Percentiles rank a stretch among this genome's conserved stretches.
Conservation (phyloP, 2,888 invertebrate species). For the Vandiemenella viatica region DNA sequence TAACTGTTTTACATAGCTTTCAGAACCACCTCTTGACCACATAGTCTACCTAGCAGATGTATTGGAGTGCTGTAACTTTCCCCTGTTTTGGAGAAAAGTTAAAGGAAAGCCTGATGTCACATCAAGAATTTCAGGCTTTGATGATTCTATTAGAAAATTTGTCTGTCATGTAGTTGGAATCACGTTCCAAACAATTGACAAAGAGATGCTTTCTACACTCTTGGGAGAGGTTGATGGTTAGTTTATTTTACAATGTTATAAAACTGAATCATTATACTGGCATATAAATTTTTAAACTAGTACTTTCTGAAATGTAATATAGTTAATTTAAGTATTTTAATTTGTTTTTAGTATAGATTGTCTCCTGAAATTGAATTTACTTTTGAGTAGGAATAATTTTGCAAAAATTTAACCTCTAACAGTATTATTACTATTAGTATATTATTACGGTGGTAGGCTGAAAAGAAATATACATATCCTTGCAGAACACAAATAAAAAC, state of each 20-base stretch:
- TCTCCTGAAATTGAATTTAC: too few relatives aligned
- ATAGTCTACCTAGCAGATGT: conserved; percentile 82
- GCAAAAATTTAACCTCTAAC: too few relatives aligned
- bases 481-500: too few relatives aligned
- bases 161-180: conserved; percentile 94
- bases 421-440: too few relatives aligned
- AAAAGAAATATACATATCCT: too few relatives aligned
- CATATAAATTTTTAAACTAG: neutral
- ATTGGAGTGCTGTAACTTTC: conserved; percentile 85
- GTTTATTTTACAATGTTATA: conserved; percentile 19
- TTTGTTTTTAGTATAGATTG: too few relatives aligned
- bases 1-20: conserved; percentile 44
- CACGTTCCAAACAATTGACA: conserved; percentile 89
- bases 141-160: conserved; percentile 90
- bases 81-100: conserved; percentile 74
- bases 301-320: too few relatives aligned
- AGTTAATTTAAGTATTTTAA: too few relatives aligned
- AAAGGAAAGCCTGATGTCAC: conserved; percentile 60
- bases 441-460: too few relatives aligned
- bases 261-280: neutral
- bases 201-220: conserved; percentile 61
- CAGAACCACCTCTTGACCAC: conserved; percentile 71
- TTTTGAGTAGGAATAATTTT: too few relatives aligned
- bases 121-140: conserved; percentile 71
- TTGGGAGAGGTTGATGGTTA: conserved; percentile 81